phyloP scores from a whole-genome alignment of 1,140 invertebrate species.

The Apocrypta bakeri region DNA sequence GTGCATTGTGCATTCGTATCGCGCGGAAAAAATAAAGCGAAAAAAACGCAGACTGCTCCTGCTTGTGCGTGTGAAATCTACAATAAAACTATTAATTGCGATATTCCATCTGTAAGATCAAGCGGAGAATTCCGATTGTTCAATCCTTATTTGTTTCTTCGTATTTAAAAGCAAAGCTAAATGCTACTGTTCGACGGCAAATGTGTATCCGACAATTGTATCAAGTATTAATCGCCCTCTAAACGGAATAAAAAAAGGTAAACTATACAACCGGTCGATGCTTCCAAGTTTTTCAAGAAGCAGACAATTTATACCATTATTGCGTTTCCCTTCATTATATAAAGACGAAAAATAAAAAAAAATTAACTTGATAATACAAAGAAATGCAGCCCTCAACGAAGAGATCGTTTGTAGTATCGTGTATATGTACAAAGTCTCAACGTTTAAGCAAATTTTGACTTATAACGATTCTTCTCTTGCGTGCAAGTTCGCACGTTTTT shows the following conservation, averaged over 20 bases:
- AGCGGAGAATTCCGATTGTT: neutral
- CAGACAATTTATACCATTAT: neutral
- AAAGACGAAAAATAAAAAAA: neutral
- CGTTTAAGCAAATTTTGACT: constrained; percentile 4
- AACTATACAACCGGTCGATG: neutral
- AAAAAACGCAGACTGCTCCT: neutral
- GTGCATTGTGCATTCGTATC: neutral
- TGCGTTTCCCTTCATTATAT: neutral
- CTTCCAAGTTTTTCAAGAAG: neutral
- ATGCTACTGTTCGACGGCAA: neutral
- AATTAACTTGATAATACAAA: neutral
- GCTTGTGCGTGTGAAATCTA: neutral
- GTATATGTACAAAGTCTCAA: constrained; percentile 18
- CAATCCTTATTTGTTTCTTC: neutral
- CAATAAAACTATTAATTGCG: neutral
- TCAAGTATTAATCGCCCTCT: constrained; percentile 13
- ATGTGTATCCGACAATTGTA: constrained; percentile 3
- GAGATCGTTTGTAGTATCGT: constrained; percentile 20
- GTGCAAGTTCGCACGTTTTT: constrained; percentile 39
- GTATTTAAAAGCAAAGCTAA: neutral
- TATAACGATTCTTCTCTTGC: neutral
- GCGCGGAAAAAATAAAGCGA: neutral
- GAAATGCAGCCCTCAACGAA: neutral
- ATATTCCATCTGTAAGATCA: neutral
- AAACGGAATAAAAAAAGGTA: neutral